A percentile compares a stretch with the other conserved stretches of the same genome.
phyloP scores from a whole-genome alignment of 2,888 invertebrate genomes.

The Andrena bicolor region DNA sequence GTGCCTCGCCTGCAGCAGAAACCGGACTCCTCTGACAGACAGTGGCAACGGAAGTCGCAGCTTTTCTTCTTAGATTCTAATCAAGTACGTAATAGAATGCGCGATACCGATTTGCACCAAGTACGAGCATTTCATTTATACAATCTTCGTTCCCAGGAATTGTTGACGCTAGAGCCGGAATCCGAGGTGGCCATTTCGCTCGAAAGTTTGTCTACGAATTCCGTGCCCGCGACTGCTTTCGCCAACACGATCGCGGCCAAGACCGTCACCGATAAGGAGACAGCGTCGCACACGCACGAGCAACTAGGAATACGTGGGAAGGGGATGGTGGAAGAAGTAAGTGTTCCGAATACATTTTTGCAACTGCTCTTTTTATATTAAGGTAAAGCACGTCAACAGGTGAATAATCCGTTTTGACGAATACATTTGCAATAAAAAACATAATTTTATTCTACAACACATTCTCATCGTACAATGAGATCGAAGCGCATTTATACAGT shows the following conservation, averaged over 20 bases:
- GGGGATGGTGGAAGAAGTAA: slow-evolving; percentile 85
- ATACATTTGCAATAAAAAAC: slow-evolving; percentile 31
- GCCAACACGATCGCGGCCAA: slow-evolving; percentile 84
- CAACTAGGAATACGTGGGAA: slow-evolving; percentile 83
- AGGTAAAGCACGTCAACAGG: not conserved
- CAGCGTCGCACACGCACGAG: slow-evolving; percentile 78
- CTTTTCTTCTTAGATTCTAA: slow-evolving; percentile 88
- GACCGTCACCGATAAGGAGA: slow-evolving; percentile 76
- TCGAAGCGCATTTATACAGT: slow-evolving; percentile 27
- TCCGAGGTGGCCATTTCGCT: slow-evolving; percentile 82
- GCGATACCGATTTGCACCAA: not conserved
- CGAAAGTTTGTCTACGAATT: slow-evolving; percentile 82
- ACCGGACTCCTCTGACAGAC: slow-evolving; percentile 66
- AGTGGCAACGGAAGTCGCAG: slow-evolving; percentile 88
- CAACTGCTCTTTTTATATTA: slow-evolving; percentile 7
- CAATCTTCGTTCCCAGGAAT: slow-evolving; percentile 83
- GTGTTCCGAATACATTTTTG: slow-evolving; percentile 59
- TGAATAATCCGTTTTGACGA: slow-evolving; percentile 11
- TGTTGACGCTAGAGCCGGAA: slow-evolving; percentile 85
- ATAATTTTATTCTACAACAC: slow-evolving; percentile 53
- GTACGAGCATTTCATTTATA: not conserved
- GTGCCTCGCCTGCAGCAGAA: slow-evolving; percentile 86
- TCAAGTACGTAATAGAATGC: slow-evolving; percentile 85
- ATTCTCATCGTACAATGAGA: slow-evolving; percentile 49
- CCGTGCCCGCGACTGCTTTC: slow-evolving; percentile 85